phyloP scores from a whole-genome alignment of 2,888 invertebrate species.

The Megaustenia siamemsis region DNA sequence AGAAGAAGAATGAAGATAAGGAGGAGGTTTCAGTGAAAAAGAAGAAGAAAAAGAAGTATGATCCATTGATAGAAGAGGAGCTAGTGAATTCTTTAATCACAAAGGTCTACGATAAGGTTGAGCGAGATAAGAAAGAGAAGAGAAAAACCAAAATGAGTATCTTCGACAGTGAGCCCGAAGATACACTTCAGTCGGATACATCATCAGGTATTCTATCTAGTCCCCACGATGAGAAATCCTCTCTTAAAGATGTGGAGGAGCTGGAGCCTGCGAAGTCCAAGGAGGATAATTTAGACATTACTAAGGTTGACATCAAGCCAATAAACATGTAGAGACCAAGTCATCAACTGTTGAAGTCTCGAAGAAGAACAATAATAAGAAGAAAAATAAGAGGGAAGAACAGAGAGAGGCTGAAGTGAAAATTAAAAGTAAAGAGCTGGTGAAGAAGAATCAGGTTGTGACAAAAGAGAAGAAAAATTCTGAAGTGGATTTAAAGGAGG shows the following conservation, averaged over 20 bases:
- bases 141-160: constrained; percentile 16
- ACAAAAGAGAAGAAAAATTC: constrained; percentile 38
- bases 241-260: constrained; percentile 21
- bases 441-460: constrained; percentile 15
- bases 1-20: constrained; percentile 46
- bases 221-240: constrained; percentile 26
- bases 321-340: constrained; percentile 3
- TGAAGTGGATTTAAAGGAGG: constrained; percentile 16
- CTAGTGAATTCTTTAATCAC: constrained; percentile 49
- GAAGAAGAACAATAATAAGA: constrained; percentile 42
- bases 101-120: constrained; percentile 49
- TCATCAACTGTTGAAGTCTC: constrained; percentile 13
- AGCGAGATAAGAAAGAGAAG: constrained; percentile 44
- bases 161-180: constrained; percentile 52
- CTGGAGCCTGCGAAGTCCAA: background rate
- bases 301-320: background rate
- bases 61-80: constrained; percentile 48
- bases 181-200: constrained; percentile 37
- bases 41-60: constrained; percentile 55
- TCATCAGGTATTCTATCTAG: background rate
- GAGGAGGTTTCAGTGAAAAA: constrained; percentile 39
- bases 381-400: constrained; percentile 23
- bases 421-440: background rate
- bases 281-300: constrained; percentile 12
- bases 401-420: background rate